Base-by-base conservation (phyloP, 2,888 invertebrate genomes). In the Gonocerus acuteangulatus region DNA sequence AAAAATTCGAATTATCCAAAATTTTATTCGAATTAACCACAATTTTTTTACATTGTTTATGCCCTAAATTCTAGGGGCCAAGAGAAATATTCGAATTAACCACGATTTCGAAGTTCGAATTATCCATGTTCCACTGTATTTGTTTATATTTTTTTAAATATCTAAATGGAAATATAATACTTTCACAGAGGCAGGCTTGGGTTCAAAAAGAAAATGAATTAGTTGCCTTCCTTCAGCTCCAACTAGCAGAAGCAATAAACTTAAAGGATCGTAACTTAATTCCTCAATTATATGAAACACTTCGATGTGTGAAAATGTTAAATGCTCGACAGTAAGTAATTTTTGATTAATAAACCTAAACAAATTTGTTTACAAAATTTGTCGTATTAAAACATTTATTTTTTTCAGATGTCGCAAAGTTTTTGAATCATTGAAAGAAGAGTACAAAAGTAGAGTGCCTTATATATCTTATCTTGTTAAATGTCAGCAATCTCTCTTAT, bases 391-490 rank as follows among this genome's bases (percentile, higher is more conserved):
- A 18, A n/a, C 34, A 23, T 3, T 9, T 51, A 21, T 51, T 44
- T 23, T 13, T n/a, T n/a, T 75, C 65, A 86, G 86, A 48, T 86
- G 87, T 70, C 79, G 81, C 62, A 87, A 88, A 71, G 75, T 92
- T 61, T 79, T 91, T 68, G 78, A 82, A 65, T 83, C 86, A 39
- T 75, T 93, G 67, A 80, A 82, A 69, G 85, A 86, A 49, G 93
- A 94, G 70, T 84, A 89, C 71, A 78, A 84, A 61, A 80, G 82
- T 65, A 78, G 92, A 39, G 81, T 87, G n/a, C 83, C 86, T 44
- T 93, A 92, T 71, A 80, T 89, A 52, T 83, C 86, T 45, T 93
- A 94, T 77, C 78, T 94, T 68, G 83, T 89, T 66, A 79, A 85
- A 67, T 89, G 87, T 71, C 82, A 88, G 32, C 87, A 91, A 72